Percentiles rank a stretch among this genome's conserved stretches.
These are phyloP conservation scores for Microchirus variegatus DNA, from an alignment of 2,797 vertebrate species.

Conservation along the genomic window DNA sequence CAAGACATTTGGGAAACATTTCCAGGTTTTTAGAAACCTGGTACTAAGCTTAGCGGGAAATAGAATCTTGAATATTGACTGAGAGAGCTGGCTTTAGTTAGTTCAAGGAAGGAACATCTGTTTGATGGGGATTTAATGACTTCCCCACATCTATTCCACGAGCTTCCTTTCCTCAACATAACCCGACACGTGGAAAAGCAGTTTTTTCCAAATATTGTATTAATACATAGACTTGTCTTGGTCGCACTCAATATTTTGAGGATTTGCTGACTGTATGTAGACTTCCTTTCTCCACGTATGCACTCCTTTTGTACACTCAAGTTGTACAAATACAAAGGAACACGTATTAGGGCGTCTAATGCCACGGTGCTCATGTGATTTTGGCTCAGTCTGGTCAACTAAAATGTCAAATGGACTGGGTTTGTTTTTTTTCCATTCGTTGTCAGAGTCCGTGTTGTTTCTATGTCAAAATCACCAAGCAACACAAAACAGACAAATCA, in stretches of 20 bases:
- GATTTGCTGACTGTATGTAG: no score
- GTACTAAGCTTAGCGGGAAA: no score
- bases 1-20: no score
- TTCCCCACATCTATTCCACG: constrained; percentile 13
- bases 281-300: no score
- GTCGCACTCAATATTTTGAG: no score
- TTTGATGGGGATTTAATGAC: constrained; percentile 26
- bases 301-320: no score
- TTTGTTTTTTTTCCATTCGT: not conserved
- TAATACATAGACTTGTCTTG: no score
- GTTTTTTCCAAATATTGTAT: not conserved
- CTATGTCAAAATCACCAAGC: constrained; percentile 9
- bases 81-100: constrained; percentile 4
- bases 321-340: no score
- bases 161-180: constrained; percentile 46
- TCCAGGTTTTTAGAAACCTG: no score
- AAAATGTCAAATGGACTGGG: not conserved
- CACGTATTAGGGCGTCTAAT: no score
- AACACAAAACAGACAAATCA: constrained; percentile 12
- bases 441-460: constrained; percentile 10
- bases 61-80: constrained; percentile 4
- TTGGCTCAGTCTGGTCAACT: not conserved
- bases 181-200: constrained; percentile 26
- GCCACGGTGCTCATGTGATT: not conserved
- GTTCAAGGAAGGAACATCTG: constrained; percentile 27